These are phyloP conservation scores for Tiphia femorata DNA, from an alignment of 2,888 invertebrate genomes.

Conservation along the genomic window DNA sequence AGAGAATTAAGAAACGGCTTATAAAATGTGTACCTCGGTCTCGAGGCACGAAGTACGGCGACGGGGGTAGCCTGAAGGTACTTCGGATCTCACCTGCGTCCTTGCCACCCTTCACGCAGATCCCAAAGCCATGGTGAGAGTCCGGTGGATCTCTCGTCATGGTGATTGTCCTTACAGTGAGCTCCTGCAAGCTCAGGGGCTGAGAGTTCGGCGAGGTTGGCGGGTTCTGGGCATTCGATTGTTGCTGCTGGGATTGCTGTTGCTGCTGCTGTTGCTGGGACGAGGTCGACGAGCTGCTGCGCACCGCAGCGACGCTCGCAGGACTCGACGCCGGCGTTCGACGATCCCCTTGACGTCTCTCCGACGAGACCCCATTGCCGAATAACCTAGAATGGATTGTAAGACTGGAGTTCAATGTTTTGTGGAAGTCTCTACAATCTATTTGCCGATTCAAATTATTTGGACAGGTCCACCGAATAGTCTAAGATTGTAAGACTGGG, in stretches of 20 bases:
- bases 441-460: too few relatives aligned
- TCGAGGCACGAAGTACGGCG: slow-evolving; percentile 53
- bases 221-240: slow-evolving; percentile 63
- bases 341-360: slow-evolving; percentile 73
- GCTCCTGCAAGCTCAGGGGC: slow-evolving; percentile 78
- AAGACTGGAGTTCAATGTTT: too few relatives aligned
- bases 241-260: slow-evolving; percentile 35
- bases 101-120: slow-evolving; percentile 92
- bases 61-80: slow-evolving; percentile 50
- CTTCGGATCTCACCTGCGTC: slow-evolving; percentile 79
- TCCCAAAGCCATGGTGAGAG: slow-evolving; percentile 87
- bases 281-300: slow-evolving; percentile 47
- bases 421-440: too few relatives aligned
- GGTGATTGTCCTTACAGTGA: slow-evolving; percentile 85
- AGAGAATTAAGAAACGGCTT: slow-evolving; percentile 19
- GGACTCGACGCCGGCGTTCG: slow-evolving; percentile 85
- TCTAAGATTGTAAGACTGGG: too few relatives aligned
- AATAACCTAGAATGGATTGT: slow-evolving; percentile 67
- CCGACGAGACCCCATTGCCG: slow-evolving; percentile 60
- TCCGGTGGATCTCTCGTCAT: slow-evolving; percentile 87
- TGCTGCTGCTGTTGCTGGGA: slow-evolving; percentile 35
- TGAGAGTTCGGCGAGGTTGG: slow-evolving; percentile 69
- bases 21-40: slow-evolving; percentile 47
- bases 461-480: too few relatives aligned
- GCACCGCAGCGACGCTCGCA: slow-evolving; percentile 69